These are phyloP conservation scores for Orchestes rusci DNA, from an alignment of 2,888 invertebrate genomes.

Conservation along the genomic window DNA sequence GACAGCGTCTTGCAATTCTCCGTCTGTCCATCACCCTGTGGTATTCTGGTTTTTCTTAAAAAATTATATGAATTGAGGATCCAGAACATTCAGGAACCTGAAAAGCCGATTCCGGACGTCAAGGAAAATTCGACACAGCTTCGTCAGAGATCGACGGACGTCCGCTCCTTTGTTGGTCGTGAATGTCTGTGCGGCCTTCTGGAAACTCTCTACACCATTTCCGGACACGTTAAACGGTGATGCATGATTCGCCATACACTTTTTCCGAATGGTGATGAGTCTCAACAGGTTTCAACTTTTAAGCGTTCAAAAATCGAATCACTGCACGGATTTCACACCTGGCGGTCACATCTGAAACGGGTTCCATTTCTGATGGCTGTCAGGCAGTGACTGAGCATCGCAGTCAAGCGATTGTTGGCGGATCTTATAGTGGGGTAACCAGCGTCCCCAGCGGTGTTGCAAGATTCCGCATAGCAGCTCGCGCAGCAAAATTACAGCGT, in stretches of 20 bases:
- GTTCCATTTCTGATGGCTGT: neutral
- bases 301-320: slow-evolving; percentile 4
- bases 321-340: slow-evolving; percentile 4
- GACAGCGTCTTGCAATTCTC: no score
- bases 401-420: no score
- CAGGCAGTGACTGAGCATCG: neutral
- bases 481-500: no score
- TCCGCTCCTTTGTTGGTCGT: slow-evolving; percentile 2
- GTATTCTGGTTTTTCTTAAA: no score
- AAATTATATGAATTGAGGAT: no score
- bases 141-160: slow-evolving; percentile 1
- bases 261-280: neutral
- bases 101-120: no score
- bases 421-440: no score
- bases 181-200: slow-evolving; percentile 2
- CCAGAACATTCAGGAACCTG: no score
- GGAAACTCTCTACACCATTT: slow-evolving; percentile 1
- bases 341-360: slow-evolving; percentile 1
- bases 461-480: no score
- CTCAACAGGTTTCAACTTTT: slow-evolving; percentile 1
- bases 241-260: no score
- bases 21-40: no score
- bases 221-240: slow-evolving; percentile 1
- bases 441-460: no score
- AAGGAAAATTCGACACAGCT: slow-evolving; percentile 3